Base-by-base conservation (phyloP, 1,140 invertebrate genomes). In the Drosophila serrata region DNA sequence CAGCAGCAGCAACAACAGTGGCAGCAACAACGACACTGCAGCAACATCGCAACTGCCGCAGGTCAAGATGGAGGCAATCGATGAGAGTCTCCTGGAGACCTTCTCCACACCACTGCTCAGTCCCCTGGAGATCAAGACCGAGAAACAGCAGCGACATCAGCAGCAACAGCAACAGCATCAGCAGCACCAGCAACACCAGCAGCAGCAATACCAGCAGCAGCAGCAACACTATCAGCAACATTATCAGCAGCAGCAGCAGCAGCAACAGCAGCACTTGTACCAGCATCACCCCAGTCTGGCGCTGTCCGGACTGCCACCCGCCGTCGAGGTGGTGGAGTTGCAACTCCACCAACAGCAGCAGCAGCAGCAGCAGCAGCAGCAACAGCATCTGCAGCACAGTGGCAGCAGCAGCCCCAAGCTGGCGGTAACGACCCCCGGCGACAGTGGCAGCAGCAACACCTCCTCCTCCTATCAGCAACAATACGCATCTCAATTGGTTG, bases 11-110 rank as follows among this genome's bases (percentile, higher is more conserved):
- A 67, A 69, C 62, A 67, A 46, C 62, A 70, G 70, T 40, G 56
- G 22, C 64, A 73, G n/a, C 46, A 49, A 9, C 73, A 57, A 42
- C 75, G 61, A 49, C 64, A 70, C 57, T 37, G 51, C 40, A 37
- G 73, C 76, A 64, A 58, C 82, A 73, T 75, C 82, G 59, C 82
- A 76, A 22, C 46, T 92, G 70, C 77, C 95, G 11, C 95, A 95
- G 90, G 95, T 97, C 67, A 97, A 97, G 91, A 94, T 97, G 82
- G 96, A 97, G 91, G 94, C 95, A 40, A 95, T 96, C 51, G 96
- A 97, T 68, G 95, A 94, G 69, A 90, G 91, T 84, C 69, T 90
- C 85, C 69, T 93, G 64, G 81, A 93, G 81, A 91, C 93, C 69
- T 91, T 94, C 68, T 94, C 94, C 78, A 93, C 93, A 91, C 95